Percentiles rank a stretch among this genome's conserved stretches.
Evolutionary conservation across 2,797 vertebrate species (phyloP).

Genomic region (Erpetoichthys calabaricus): DNA sequence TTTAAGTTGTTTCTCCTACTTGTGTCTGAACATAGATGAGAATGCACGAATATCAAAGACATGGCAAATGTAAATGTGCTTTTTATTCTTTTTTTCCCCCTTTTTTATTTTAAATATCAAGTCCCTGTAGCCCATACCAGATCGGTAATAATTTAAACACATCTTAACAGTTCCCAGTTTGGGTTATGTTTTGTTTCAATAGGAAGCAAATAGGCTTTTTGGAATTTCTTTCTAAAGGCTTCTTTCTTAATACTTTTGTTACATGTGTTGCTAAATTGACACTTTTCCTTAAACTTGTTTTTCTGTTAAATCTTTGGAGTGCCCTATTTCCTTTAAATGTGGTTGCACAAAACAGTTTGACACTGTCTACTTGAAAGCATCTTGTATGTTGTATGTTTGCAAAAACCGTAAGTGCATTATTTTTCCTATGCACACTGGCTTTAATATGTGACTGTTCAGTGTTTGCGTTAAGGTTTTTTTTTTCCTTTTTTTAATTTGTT

Average conservation of each 20-base stretch:
- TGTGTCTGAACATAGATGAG: too few species aligned
- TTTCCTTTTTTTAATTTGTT: conserved; percentile 6
- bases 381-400: conserved; percentile 70
- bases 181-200: conserved; percentile 36
- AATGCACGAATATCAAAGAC: too few species aligned
- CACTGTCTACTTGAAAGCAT: conserved; percentile 38
- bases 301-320: conserved; percentile 22
- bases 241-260: conserved; percentile 32
- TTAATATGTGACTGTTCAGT: conserved; percentile 84
- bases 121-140: conserved; percentile 44
- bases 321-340: conserved; percentile 26
- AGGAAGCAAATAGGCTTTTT: conserved; percentile 31
- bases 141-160: conserved; percentile 51
- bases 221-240: conserved; percentile 31
- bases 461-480: conserved; percentile 49
- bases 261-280: conserved; percentile 38
- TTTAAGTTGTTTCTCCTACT: too few species aligned
- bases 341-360: conserved; percentile 19
- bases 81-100: conserved; percentile 14
- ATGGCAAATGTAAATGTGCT: background rate
- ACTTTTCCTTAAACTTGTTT: conserved; percentile 29
- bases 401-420: conserved; percentile 99
- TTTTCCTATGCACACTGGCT: conserved; percentile 93
- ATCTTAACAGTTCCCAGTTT: conserved; percentile 41
- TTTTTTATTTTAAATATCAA: conserved; percentile 6